Conservation (phyloP, 1,140 invertebrate species). For the Augochlora pura region DNA sequence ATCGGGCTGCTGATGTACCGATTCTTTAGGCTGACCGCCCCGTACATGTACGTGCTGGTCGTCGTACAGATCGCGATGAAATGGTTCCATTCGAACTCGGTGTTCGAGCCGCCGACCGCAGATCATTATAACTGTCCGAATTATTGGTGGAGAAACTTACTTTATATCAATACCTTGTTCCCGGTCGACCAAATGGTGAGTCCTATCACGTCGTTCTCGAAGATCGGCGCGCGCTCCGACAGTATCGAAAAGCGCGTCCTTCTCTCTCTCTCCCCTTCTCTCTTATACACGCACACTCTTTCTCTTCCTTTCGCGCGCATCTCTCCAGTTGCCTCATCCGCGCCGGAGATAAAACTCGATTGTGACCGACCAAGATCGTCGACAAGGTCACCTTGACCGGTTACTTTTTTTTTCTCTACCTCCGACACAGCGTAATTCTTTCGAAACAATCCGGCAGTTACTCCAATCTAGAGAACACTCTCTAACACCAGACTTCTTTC, state of each 20-base stretch:
- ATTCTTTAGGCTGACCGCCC: slow-evolving; percentile 89
- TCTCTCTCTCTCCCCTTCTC: no score
- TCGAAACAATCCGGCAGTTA: background rate
- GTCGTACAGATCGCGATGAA: slow-evolving; percentile 90
- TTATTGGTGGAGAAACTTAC: slow-evolving; percentile 92
- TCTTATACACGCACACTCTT: no score
- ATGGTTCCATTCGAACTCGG: slow-evolving; percentile 89
- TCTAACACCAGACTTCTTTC: background rate
- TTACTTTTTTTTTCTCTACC: background rate
- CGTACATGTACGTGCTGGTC: slow-evolving; percentile 91
- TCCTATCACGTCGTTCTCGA: background rate
- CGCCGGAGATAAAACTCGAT: no score
- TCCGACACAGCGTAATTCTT: background rate
- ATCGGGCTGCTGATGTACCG: slow-evolving; percentile 89
- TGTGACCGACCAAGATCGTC: no score
- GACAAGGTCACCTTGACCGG: background rate
- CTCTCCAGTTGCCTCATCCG: no score
- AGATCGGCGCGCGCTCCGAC: background rate
- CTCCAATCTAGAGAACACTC: background rate
- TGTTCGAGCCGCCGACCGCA: slow-evolving; percentile 89
- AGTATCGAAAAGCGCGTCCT: background rate
- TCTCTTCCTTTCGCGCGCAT: no score
- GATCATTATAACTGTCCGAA: slow-evolving; percentile 91
- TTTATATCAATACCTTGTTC: slow-evolving; percentile 92
- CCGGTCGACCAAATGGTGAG: slow-evolving; percentile 92